Conservation (phyloP, 2,797 vertebrate genomes). For the Cirrhinus mrigala region DNA sequence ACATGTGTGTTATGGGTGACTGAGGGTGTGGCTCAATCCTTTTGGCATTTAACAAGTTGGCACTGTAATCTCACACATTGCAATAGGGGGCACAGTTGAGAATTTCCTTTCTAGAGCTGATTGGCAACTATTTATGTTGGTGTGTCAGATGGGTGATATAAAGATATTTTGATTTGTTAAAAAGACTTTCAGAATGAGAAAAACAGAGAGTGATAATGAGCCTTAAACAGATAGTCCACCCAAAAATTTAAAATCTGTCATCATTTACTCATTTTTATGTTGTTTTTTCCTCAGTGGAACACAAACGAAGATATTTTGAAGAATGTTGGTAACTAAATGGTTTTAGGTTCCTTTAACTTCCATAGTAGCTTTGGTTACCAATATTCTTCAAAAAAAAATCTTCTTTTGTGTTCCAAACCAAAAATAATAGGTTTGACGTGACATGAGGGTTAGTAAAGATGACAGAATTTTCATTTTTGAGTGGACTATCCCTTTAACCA, state of each 20-base stretch:
- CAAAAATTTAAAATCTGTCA: too few species aligned
- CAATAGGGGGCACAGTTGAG: slow-evolving; percentile 9
- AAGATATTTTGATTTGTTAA: slow-evolving; percentile 5
- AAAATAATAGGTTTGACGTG: background rate
- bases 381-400: background rate
- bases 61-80: background rate
- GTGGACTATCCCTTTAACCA: background rate
- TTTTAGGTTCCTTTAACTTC: background rate
- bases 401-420: background rate
- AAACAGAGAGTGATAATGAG: background rate
- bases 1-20: background rate
- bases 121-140: background rate
- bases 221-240: background rate
- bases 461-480: background rate
- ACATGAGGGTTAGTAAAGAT: background rate
- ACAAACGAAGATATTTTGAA: background rate
- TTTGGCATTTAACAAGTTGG: slow-evolving; percentile 3
- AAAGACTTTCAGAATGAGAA: slow-evolving; percentile 3
- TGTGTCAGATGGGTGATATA: slow-evolving; percentile 3
- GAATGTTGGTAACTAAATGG: background rate
- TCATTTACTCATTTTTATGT: background rate
- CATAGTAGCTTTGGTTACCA: background rate
- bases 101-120: background rate
- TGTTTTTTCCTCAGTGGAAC: too few species aligned
- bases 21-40: background rate